phyloP scores from a whole-genome alignment of 2,888 invertebrate genomes.

The Rosalia funebris region DNA sequence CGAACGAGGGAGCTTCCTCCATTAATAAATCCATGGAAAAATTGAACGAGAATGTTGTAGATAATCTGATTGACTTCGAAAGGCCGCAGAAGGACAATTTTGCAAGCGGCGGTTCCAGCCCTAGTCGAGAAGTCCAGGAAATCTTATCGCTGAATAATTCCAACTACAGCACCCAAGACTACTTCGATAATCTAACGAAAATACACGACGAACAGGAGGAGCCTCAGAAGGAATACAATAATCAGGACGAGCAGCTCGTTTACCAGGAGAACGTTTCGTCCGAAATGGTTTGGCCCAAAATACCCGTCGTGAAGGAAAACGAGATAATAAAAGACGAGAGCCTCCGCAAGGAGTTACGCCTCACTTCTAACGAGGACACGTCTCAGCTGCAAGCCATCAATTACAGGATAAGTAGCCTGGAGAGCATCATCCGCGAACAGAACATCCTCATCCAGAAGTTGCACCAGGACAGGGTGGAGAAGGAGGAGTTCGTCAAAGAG shows the following conservation, averaged over 20 bases:
- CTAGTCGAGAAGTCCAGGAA: slow-evolving; percentile 89
- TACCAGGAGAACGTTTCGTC: slow-evolving; percentile 36
- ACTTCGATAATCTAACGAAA: slow-evolving; percentile 57
- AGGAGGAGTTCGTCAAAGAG: slow-evolving; percentile 56
- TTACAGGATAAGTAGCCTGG: slow-evolving; percentile 55
- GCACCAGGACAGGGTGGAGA: slow-evolving; percentile 54
- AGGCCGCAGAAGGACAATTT: slow-evolving; percentile 63
- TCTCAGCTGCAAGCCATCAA: slow-evolving; percentile 55
- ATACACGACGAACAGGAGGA: slow-evolving; percentile 45
- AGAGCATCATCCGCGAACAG: slow-evolving; percentile 58
- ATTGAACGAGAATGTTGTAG: slow-evolving; percentile 45
- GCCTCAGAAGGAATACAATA: slow-evolving; percentile 44
- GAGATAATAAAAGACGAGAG: slow-evolving; percentile 48
- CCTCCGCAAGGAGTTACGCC: slow-evolving; percentile 35
- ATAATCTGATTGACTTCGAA: slow-evolving; percentile 57
- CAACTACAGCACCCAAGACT: slow-evolving; percentile 55
- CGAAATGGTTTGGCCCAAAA: slow-evolving; percentile 50
- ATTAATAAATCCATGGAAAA: slow-evolving; percentile 33
- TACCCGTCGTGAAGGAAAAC: slow-evolving; percentile 50
- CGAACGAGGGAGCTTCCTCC: slow-evolving; percentile 35
- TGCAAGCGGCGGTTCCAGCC: slow-evolving; percentile 87
- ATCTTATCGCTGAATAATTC: slow-evolving; percentile 78
- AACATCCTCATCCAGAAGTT: slow-evolving; percentile 56
- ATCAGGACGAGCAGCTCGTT: slow-evolving; percentile 27
- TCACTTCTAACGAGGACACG: slow-evolving; percentile 41